Evolutionary conservation across 2,888 invertebrate species (phyloP).

Genomic region (Sesamia inferens): DNA sequence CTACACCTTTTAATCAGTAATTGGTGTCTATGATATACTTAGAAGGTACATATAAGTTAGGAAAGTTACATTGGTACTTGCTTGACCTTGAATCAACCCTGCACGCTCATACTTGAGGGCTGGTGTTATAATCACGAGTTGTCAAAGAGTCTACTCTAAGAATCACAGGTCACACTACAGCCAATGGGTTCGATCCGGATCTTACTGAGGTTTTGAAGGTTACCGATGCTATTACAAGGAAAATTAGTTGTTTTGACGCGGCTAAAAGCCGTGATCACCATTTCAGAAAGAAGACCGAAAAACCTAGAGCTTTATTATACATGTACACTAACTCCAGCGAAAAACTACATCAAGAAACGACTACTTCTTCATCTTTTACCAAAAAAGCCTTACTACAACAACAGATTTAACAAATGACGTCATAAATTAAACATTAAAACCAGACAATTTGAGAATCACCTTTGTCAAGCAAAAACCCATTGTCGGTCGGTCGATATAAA

Average conservation of each 20-base stretch:
- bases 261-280: background rate
- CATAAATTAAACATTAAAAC: constrained; percentile 83
- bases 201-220: background rate
- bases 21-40: too few species aligned
- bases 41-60: too few species aligned
- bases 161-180: background rate
- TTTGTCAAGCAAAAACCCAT: constrained; percentile 62
- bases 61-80: too few species aligned
- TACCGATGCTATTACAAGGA: background rate
- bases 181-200: background rate
- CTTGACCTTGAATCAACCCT: too few species aligned
- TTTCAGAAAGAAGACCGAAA: background rate
- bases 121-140: too few species aligned
- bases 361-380: background rate
- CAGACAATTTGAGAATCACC: constrained; percentile 75
- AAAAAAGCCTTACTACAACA: constrained; percentile 34
- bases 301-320: background rate
- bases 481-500: constrained; percentile 66
- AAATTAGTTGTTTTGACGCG: background rate
- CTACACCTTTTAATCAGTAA: too few species aligned
- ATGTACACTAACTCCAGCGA: background rate
- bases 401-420: constrained; percentile 80
- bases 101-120: too few species aligned
- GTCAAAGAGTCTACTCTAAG: background rate
- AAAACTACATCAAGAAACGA: constrained; percentile 8